phyloP scores from a whole-genome alignment of 2,888 invertebrate species.

The Argyra leucocephala region DNA sequence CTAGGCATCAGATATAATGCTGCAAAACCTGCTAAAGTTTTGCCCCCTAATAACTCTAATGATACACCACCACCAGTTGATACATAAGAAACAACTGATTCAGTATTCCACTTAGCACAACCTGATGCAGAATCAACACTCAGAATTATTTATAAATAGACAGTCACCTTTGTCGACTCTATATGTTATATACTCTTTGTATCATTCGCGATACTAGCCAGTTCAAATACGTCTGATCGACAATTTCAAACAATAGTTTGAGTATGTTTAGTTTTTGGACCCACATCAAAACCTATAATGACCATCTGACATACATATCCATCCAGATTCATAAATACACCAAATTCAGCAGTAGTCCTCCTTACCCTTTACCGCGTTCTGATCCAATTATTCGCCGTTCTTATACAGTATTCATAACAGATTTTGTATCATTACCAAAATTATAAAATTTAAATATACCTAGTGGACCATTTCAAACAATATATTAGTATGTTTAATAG shows the following conservation, averaged over 20 bases:
- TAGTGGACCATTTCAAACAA: constrained; percentile 99
- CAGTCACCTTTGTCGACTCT: constrained; percentile 69
- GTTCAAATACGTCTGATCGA: no score
- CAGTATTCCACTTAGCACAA: constrained; percentile 91
- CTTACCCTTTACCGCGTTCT: no score
- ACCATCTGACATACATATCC: no score
- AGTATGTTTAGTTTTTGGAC: no score
- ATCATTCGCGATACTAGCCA: no score
- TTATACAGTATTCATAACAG: constrained; percentile 93
- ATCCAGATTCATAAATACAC: no score
- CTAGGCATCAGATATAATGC: constrained; percentile 51
- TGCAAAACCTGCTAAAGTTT: constrained; percentile 77
- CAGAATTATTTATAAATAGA: constrained; percentile 78
- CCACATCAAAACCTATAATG: no score
- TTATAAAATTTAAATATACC: constrained; percentile 97
- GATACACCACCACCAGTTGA: constrained; percentile 91
- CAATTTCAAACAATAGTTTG: no score
- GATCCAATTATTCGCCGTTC: no score
- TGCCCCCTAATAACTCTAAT: constrained; percentile 81
- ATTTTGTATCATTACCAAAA: constrained; percentile 83
- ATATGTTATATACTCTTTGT: no score
- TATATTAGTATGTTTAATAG: constrained; percentile 80
- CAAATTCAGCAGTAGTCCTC: no score
- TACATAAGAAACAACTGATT: constrained; percentile 89
- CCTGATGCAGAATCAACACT: constrained; percentile 97